phyloP scores from a whole-genome alignment of 2,888 invertebrate genomes.

The Synanthedon myopaeformis region DNA sequence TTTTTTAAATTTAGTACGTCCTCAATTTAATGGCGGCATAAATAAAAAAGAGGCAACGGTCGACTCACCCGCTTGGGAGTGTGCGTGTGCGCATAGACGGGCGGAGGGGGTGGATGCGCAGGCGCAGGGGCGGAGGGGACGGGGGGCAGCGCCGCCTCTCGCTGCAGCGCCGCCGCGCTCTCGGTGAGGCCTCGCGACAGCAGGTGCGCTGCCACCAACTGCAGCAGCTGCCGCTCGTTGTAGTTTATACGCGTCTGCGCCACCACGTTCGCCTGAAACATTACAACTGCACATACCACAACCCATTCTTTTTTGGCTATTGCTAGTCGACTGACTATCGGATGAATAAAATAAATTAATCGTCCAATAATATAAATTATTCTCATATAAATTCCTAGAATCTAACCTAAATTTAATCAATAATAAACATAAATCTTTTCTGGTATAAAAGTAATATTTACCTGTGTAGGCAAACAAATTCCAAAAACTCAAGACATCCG shows the following conservation, averaged over 20 bases:
- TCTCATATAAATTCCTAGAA: too few species aligned
- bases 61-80: background rate
- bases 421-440: too few species aligned
- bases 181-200: constrained; percentile 78
- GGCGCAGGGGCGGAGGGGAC: constrained; percentile 53
- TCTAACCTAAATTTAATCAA: too few species aligned
- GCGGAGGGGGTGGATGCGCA: constrained; percentile 50
- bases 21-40: too few species aligned
- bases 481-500: too few species aligned
- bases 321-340: background rate
- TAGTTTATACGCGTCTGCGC: constrained; percentile 96
- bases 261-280: constrained; percentile 85
- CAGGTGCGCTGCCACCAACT: constrained; percentile 91
- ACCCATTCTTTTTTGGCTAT: background rate
- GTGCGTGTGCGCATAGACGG: constrained; percentile 63
- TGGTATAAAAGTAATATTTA: too few species aligned
- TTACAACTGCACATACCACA: background rate
- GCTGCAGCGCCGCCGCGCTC: constrained; percentile 79
- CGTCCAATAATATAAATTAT: too few species aligned
- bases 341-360: too few species aligned
- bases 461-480: too few species aligned
- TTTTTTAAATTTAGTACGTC: too few species aligned
- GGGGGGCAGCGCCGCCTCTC: constrained; percentile 80
- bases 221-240: constrained; percentile 92
- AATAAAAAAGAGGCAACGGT: background rate